phyloP scores from a whole-genome alignment of 2,797 vertebrate genomes.

The Schizopygopsis pylzovi region DNA sequence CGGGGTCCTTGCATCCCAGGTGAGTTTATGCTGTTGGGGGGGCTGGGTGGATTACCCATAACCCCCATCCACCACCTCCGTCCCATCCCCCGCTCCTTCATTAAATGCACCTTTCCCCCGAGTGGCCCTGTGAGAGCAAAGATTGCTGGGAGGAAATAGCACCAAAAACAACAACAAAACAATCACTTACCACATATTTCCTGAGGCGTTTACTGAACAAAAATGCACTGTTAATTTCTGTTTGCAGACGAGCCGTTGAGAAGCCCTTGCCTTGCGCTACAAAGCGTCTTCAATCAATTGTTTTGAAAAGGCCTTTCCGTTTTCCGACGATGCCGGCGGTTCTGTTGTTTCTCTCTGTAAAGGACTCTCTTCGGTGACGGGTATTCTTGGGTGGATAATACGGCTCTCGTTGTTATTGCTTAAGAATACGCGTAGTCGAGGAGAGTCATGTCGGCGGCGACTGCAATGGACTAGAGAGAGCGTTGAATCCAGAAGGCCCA shows the following conservation, averaged over 20 bases:
- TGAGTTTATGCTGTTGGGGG: conserved; percentile 68
- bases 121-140: conserved; percentile 49
- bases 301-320: conserved; percentile 74
- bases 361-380: conserved; percentile 99
- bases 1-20: conserved; percentile 65
- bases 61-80: conserved; percentile 6
- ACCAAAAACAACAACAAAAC: conserved; percentile 29
- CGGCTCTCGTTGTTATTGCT: conserved; percentile 99
- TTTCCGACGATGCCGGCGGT: conserved; percentile 69
- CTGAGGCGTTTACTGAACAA: conserved; percentile 69
- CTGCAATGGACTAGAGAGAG: conserved; percentile 65
- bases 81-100: conserved; percentile 49
- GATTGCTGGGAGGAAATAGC: conserved; percentile 45
- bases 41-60: conserved; percentile 24
- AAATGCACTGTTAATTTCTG: conserved; percentile 81
- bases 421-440: conserved; percentile 99
- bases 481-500: conserved; percentile 59
- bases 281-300: conserved; percentile 81
- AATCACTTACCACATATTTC: conserved; percentile 57
- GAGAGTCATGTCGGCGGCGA: conserved; percentile 86
- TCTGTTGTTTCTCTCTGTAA: conserved; percentile 59
- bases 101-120: conserved; percentile 54
- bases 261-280: conserved; percentile 76
- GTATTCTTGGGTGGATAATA: conserved; percentile 99
- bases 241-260: conserved; percentile 83